Percentiles rank a stretch among this genome's conserved stretches.
These are phyloP conservation scores for Agrilus cyanescens DNA, from an alignment of 2,888 invertebrate species.

Conservation along the genomic window DNA sequence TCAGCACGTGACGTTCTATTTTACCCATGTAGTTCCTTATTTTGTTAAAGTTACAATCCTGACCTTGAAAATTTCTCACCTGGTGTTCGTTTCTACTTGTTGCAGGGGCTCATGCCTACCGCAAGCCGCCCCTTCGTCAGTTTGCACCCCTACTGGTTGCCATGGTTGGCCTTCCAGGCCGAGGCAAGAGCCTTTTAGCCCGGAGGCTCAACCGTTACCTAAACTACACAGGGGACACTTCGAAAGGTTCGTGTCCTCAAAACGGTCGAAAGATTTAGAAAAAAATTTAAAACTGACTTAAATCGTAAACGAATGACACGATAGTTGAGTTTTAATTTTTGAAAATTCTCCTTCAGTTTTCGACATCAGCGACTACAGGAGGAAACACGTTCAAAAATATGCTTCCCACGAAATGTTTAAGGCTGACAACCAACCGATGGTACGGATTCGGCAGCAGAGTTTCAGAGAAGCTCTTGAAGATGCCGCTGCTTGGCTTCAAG, in stretches of 20 bases:
- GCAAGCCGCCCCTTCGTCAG: conserved; percentile 33
- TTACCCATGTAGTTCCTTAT: too few species aligned
- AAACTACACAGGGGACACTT: conserved; percentile 81
- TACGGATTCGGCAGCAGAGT: conserved; percentile 68
- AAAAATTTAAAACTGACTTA: conserved; percentile 4
- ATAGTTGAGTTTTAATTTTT: conserved; percentile 5
- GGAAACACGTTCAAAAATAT: conserved; percentile 70
- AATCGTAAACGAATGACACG: background rate
- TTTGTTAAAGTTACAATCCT: too few species aligned
- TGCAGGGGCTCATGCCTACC: conserved; percentile 24
- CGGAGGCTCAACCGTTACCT: conserved; percentile 77
- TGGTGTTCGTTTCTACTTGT: background rate
- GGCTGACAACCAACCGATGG: conserved; percentile 72
- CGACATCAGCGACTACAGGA: conserved; percentile 84
- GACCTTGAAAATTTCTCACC: too few species aligned
- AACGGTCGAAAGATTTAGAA: conserved; percentile 3
- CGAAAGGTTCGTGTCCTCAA: conserved; percentile 50
- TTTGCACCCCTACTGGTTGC: conserved; percentile 70
- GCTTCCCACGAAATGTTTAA: conserved; percentile 81
- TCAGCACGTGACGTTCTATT: too few species aligned
- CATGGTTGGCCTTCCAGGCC: conserved; percentile 81
- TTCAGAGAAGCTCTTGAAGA: conserved; percentile 77
- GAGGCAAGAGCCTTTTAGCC: conserved; percentile 86
- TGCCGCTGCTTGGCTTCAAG: conserved; percentile 68
- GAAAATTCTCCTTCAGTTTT: conserved; percentile 51